phyloP scores from a whole-genome alignment of 2,113 vertebrate genomes.

The Archilochus colubris region DNA sequence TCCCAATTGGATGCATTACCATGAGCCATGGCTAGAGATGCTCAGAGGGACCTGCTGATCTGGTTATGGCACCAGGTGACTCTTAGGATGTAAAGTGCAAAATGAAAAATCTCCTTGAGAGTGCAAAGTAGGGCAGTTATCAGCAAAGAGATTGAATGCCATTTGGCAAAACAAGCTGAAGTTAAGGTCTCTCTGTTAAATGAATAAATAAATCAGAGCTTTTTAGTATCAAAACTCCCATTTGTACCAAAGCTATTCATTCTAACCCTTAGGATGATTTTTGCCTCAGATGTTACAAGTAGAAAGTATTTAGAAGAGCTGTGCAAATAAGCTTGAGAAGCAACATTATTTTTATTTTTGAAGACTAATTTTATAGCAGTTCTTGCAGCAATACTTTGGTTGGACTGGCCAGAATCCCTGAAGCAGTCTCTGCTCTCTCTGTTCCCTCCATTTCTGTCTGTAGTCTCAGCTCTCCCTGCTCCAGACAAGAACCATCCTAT shows the following conservation, averaged over 20 bases:
- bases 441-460: accelerated
- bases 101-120: neutral
- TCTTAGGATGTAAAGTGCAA: neutral
- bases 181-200: neutral
- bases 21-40: neutral
- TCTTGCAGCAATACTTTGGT: accelerated
- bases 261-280: neutral
- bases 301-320: neutral
- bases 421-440: neutral
- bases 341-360: neutral
- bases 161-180: neutral
- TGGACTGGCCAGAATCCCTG: neutral
- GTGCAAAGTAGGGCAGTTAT: neutral
- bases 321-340: neutral
- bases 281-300: neutral
- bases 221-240: neutral
- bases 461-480: neutral
- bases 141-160: neutral
- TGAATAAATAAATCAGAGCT: neutral
- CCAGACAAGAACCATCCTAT: neutral
- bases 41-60: neutral
- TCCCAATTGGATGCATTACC: neutral
- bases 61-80: neutral
- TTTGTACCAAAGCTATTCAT: neutral
- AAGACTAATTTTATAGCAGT: neutral